Percentiles rank a stretch among this genome's conserved stretches.
phyloP scores from a whole-genome alignment of 1,140 invertebrate species.

The Harpegnathos saltator region DNA sequence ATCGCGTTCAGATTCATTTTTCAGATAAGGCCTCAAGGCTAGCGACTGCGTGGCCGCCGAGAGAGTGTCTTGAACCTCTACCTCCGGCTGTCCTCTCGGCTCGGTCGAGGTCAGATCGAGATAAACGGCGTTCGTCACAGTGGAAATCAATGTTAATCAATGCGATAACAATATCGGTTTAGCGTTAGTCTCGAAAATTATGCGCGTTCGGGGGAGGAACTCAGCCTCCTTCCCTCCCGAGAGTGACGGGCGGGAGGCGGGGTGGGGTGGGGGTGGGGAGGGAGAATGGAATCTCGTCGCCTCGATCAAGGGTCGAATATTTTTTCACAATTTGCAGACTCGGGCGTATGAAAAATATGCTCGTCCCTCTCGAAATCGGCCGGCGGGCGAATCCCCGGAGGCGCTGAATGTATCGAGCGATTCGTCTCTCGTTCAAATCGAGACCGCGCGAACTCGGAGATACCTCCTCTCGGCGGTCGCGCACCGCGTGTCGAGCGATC shows the following conservation, averaged over 20 bases:
- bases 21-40: constrained; percentile 6
- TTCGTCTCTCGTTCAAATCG: not conserved
- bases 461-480: too few relatives aligned
- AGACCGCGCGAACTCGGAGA: not conserved
- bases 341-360: not conserved
- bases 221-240: too few relatives aligned
- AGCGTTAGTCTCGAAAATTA: too few relatives aligned
- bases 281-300: too few relatives aligned
- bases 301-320: too few relatives aligned
- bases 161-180: not conserved
- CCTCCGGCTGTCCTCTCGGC: not conserved
- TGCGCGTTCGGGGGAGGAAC: too few relatives aligned
- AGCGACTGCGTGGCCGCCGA: not conserved
- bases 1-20: constrained; percentile 32
- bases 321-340: too few relatives aligned
- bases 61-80: not conserved
- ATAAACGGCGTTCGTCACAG: not conserved
- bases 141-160: constrained; percentile 1
- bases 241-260: too few relatives aligned
- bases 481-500: not conserved
- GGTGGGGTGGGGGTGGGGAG: too few relatives aligned
- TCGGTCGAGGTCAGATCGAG: not conserved
- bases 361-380: not conserved
- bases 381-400: not conserved
- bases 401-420: not conserved